phyloP scores from a whole-genome alignment of 2,113 vertebrate genomes.

The Tapirus terrestris region DNA sequence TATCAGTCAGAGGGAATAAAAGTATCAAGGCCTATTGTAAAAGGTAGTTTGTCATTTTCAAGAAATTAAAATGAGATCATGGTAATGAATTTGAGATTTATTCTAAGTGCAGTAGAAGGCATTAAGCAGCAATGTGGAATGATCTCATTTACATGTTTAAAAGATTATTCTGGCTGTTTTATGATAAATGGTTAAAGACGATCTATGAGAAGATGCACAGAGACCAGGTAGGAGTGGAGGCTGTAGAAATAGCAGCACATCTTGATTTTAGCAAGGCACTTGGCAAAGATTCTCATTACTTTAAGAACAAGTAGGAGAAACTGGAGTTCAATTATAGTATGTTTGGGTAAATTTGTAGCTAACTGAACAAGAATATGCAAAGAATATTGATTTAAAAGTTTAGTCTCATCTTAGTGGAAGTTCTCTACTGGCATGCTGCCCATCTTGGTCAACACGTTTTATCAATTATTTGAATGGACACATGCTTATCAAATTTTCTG shows the following conservation, averaged over 20 bases:
- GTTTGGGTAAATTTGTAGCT: not conserved
- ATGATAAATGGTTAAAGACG: not conserved
- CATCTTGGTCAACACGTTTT: not conserved
- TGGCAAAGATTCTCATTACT: not conserved
- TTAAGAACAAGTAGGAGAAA: not conserved
- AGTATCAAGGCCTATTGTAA: too few species aligned
- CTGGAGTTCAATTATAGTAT: not conserved
- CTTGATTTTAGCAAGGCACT: not conserved
- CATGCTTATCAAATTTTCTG: not conserved
- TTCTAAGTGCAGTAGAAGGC: not conserved
- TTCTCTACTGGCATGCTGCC: not conserved
- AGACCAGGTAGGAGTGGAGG: not conserved
- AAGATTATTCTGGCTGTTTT: not conserved
- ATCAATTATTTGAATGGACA: not conserved
- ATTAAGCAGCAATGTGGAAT: not conserved
- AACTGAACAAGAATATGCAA: not conserved
- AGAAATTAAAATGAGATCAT: not conserved
- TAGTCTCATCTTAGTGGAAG: not conserved
- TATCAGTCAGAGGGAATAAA: not conserved
- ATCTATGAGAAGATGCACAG: not conserved
- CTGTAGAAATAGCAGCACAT: not conserved
- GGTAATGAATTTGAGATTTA: conserved; percentile 5
- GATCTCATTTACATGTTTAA: conserved; percentile 26
- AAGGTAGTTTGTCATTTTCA: not conserved
- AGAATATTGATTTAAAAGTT: not conserved